phyloP scores from a whole-genome alignment of 2,797 vertebrate genomes.

The Psittacula derbiana region DNA sequence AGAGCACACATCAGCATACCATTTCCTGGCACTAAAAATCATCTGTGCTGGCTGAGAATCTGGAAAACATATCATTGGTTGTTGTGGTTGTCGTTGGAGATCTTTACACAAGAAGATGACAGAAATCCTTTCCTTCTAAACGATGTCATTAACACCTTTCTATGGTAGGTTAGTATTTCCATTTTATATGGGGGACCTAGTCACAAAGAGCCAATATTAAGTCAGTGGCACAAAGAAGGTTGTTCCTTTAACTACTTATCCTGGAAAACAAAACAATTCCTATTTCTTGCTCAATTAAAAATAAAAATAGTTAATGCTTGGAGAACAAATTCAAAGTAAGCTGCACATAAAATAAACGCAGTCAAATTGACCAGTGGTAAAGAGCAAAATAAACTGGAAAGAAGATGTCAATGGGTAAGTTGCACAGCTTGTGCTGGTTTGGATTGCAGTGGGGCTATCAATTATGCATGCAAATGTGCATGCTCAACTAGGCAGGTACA shows the following conservation, averaged over 20 bases:
- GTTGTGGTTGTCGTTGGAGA: not conserved
- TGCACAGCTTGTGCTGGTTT: not conserved
- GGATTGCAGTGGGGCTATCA: not conserved
- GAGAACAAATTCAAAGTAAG: not conserved
- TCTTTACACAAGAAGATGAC: not conserved
- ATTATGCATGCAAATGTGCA: not conserved
- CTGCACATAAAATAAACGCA: rapidly evolving
- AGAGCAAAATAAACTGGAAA: not conserved
- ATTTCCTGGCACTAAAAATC: not conserved
- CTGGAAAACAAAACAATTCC: not conserved
- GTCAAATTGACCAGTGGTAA: not conserved
- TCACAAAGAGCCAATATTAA: not conserved
- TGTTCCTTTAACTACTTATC: not conserved
- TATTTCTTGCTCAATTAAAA: not conserved
- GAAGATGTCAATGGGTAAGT: not conserved
- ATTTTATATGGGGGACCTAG: not conserved
- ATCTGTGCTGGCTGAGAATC: not conserved
- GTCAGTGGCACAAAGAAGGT: not conserved
- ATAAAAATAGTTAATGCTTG: not conserved
- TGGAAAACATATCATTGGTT: not conserved
- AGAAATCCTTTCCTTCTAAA: not conserved
- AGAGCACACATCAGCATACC: not conserved
- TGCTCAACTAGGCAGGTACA: not conserved
- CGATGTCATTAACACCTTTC: not conserved
- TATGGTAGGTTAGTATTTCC: not conserved